A percentile compares a stretch with the other conserved stretches of the same genome.
phyloP scores from a whole-genome alignment of 1,140 invertebrate genomes.

The Propsilocerus akamusi region DNA sequence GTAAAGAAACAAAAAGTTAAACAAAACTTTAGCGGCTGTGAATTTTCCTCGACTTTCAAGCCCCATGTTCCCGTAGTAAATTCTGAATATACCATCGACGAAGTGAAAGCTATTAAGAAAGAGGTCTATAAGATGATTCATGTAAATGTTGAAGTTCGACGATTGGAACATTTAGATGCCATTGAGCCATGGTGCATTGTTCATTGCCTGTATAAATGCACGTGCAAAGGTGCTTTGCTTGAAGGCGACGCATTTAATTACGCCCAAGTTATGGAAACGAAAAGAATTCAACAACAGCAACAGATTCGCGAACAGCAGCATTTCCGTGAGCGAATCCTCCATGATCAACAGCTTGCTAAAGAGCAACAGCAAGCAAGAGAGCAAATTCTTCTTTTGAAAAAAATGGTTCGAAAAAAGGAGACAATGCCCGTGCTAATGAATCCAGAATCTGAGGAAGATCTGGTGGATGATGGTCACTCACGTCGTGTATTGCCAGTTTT shows the following conservation, averaged over 20 bases:
- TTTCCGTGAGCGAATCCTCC: not conserved
- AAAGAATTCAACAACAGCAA: not conserved
- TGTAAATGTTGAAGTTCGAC: constrained; percentile 14
- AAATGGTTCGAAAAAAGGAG: not conserved
- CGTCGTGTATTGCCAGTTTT: not conserved
- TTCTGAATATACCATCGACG: not conserved
- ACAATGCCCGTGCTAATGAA: not conserved
- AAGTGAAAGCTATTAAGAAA: constrained; percentile 3
- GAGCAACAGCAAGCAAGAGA: too few relatives aligned
- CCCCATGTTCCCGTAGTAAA: not conserved
- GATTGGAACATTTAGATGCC: constrained; percentile 14
- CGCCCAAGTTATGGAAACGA: constrained; percentile 11
- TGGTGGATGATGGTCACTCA: not conserved
- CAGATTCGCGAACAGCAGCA: not conserved
- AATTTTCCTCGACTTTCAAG: not conserved
- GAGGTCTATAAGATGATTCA: constrained; percentile 9
- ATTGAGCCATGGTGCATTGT: constrained; percentile 20
- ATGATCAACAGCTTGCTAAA: too few relatives aligned
- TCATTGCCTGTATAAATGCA: constrained; percentile 22
- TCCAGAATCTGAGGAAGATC: too few relatives aligned
- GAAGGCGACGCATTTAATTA: constrained; percentile 17
- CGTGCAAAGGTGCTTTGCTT: constrained; percentile 14
- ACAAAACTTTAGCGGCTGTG: too few relatives aligned
- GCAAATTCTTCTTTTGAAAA: not conserved
- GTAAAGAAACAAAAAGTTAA: too few relatives aligned